phyloP scores from a whole-genome alignment of 2,888 invertebrate genomes.

The Melieria crassipennis region DNA sequence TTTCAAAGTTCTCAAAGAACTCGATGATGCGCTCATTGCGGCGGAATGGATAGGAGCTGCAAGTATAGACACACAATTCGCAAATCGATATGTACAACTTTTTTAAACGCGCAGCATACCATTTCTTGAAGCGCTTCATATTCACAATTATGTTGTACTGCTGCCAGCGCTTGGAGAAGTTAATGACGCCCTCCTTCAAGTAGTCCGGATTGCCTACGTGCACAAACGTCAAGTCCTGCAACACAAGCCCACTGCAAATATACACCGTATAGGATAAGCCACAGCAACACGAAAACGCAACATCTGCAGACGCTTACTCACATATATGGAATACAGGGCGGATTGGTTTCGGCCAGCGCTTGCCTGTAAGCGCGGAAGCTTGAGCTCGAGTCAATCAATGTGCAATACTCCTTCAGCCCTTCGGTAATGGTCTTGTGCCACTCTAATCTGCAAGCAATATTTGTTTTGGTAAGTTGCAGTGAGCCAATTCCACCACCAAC shows the following conservation, averaged over 20 bases:
- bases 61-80: conserved; percentile 48
- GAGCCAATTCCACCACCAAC: background rate
- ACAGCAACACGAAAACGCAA: background rate
- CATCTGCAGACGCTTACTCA: conserved; percentile 68
- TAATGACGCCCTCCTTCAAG: conserved; percentile 85
- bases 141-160: conserved; percentile 98
- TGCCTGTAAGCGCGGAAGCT: conserved; percentile 97
- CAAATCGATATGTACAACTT: background rate
- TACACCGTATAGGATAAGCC: background rate
- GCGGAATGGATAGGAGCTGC: conserved; percentile 90
- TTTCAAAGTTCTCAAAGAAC: conserved; percentile 97
- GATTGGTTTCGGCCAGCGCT: conserved; percentile 92
- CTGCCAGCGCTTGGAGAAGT: conserved; percentile 98
- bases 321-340: conserved; percentile 99
- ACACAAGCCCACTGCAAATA: conserved; percentile 74
- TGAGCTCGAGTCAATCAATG: conserved; percentile 96
- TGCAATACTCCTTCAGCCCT: conserved; percentile 92
- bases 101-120: conserved; percentile 69
- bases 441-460: conserved; percentile 75
- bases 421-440: conserved; percentile 93
- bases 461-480: conserved; percentile 3
- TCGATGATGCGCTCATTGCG: conserved; percentile 92
- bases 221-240: conserved; percentile 99
- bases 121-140: conserved; percentile 96
- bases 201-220: conserved; percentile 96